These are phyloP conservation scores for Pteropus rufus DNA, from an alignment of 2,797 vertebrate species.

Conservation along the genomic window DNA sequence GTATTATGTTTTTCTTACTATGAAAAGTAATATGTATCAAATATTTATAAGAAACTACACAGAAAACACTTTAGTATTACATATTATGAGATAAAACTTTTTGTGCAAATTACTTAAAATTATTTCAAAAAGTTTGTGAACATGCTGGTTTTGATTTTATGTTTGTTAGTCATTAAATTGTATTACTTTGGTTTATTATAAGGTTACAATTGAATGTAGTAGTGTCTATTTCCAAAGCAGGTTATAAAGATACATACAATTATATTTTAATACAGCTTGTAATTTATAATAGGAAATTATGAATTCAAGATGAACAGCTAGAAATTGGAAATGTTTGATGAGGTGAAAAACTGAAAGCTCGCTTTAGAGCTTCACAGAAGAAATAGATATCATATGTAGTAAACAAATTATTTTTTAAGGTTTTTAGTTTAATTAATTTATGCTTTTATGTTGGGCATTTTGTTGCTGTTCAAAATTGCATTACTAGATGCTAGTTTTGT, in stretches of 20 bases:
- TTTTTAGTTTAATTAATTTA: not conserved
- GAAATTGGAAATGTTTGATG: not conserved
- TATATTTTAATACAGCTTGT: not conserved
- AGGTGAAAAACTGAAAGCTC: not conserved
- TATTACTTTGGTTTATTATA: not conserved
- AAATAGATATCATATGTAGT: not conserved
- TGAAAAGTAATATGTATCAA: not conserved
- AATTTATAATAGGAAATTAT: not conserved
- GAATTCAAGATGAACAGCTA: not conserved
- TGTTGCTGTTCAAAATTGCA: not conserved
- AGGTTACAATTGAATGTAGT: not conserved
- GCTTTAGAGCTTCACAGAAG: not conserved
- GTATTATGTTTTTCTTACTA: not conserved
- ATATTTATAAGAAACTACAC: not conserved
- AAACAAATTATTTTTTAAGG: not conserved
- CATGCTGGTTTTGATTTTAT: not conserved
- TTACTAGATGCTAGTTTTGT: not conserved
- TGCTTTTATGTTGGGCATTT: not conserved
- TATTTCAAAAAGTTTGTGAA: constrained; percentile 41
- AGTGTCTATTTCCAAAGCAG: not conserved
- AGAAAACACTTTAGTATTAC: not conserved
- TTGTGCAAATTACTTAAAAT: constrained; percentile 11
- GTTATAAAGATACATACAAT: not conserved
- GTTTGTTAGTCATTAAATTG: not conserved
- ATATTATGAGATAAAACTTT: not conserved